These are phyloP conservation scores for Otis tarda DNA, from an alignment of 2,113 vertebrate genomes.

Conservation along the genomic window DNA sequence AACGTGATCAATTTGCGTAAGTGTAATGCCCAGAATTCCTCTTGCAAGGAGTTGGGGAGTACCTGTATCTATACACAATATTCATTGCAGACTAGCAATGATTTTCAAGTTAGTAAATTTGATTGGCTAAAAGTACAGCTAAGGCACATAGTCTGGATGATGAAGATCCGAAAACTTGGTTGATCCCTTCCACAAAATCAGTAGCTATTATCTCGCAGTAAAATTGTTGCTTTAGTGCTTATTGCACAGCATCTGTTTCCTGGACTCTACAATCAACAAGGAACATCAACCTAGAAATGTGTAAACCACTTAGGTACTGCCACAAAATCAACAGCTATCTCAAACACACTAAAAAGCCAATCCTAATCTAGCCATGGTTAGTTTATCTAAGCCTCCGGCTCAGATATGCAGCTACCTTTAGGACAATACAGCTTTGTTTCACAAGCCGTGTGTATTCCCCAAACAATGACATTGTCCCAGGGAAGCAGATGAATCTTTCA, in stretches of 20 bases:
- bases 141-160: neutral
- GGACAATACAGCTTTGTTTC: neutral
- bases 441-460: neutral
- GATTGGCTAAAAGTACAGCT: neutral
- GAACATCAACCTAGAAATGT: neutral
- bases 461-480: neutral
- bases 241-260: neutral
- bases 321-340: neutral
- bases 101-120: neutral
- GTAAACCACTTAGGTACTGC: neutral
- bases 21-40: neutral
- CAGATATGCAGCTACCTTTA: neutral
- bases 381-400: neutral
- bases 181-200: neutral
- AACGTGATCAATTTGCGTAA: neutral
- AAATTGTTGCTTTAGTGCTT: neutral
- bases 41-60: neutral
- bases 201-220: neutral
- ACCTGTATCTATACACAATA: neutral
- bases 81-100: neutral
- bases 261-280: neutral
- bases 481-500: neutral
- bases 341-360: neutral
- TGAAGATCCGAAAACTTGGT: neutral
- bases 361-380: neutral